These are phyloP conservation scores for Coracias cyanogaster DNA, from an alignment of 2,797 vertebrate genomes.

Conservation along the genomic window DNA sequence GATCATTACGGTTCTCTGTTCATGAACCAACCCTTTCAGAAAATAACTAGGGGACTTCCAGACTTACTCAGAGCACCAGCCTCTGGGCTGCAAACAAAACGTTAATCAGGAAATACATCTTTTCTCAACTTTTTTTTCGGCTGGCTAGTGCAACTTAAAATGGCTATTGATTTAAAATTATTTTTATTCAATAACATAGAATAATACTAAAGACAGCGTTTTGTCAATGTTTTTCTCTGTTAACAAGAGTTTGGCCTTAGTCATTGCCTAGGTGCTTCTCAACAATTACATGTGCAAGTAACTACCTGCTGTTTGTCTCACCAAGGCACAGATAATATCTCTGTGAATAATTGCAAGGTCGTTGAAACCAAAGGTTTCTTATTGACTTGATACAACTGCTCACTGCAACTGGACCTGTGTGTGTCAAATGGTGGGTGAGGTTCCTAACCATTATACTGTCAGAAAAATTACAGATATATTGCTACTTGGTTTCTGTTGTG, in stretches of 20 bases:
- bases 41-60: not conserved
- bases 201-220: not conserved
- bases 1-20: not conserved
- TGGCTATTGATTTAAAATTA: conserved; percentile 2
- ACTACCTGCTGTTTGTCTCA: not conserved
- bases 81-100: not conserved
- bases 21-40: not conserved
- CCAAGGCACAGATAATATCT: not conserved
- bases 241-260: not conserved
- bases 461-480: not conserved
- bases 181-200: not conserved
- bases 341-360: not conserved
- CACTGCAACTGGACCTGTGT: not conserved
- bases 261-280: not conserved
- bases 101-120: not conserved
- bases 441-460: not conserved
- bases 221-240: not conserved
- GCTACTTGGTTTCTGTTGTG: not conserved
- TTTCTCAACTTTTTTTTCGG: not conserved
- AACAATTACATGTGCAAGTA: not conserved
- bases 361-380: not conserved
- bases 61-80: not conserved
- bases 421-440: not conserved
- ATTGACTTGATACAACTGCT: not conserved
- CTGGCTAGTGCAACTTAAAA: not conserved